phyloP scores from a whole-genome alignment of 2,113 vertebrate genomes.

The Strix aluco region DNA sequence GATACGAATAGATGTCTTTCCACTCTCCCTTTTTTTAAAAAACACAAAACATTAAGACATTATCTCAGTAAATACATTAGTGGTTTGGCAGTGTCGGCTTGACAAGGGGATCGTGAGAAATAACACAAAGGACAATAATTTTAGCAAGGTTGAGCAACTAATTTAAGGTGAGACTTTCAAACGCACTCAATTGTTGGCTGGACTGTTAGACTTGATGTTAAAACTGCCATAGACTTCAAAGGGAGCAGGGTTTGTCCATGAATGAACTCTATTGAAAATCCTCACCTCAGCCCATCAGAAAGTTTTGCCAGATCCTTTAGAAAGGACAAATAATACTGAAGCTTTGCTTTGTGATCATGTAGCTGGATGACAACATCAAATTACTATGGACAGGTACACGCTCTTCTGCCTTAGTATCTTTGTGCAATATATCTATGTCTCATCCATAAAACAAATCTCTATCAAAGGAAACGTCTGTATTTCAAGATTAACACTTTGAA shows the following conservation, averaged over 20 bases:
- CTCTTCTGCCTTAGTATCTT: neutral
- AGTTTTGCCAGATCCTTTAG: neutral
- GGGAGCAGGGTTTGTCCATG: neutral
- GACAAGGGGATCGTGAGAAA: slow-evolving; percentile 54
- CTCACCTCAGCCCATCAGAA: neutral
- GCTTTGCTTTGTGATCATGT: neutral
- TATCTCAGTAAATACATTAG: slow-evolving; percentile 11
- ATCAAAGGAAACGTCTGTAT: neutral
- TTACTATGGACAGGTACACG: neutral
- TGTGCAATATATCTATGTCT: neutral
- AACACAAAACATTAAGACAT: slow-evolving; percentile 42
- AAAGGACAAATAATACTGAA: neutral
- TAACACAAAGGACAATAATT: slow-evolving; percentile 54
- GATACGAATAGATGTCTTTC: neutral
- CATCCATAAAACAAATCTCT: slow-evolving; percentile 4
- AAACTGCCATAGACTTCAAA: neutral
- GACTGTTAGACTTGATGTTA: neutral
- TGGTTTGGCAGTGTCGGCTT: slow-evolving; percentile 31
- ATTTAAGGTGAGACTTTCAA: slow-evolving; percentile 44
- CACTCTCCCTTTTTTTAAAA: neutral
- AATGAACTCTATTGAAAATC: neutral
- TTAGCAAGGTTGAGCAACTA: slow-evolving; percentile 59
- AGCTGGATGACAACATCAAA: neutral
- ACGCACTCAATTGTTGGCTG: neutral
- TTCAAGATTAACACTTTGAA: neutral